Percentiles rank a stretch among this genome's conserved stretches.
Conservation (phyloP, 2,797 vertebrate genomes). For the Lates japonicus region DNA sequence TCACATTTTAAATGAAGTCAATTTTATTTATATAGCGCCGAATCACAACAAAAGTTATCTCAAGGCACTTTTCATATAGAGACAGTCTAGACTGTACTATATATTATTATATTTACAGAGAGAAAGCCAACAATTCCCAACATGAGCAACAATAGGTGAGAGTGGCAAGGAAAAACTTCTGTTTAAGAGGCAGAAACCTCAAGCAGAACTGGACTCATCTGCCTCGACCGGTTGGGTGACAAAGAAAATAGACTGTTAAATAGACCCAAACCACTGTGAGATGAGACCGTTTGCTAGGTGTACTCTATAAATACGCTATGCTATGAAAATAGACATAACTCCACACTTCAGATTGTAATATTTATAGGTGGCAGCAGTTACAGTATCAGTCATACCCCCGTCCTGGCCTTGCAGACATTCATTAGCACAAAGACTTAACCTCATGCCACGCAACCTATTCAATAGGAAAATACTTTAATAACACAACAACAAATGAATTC, state of each 20-base stretch:
- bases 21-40: too few species aligned
- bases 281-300: constrained; percentile 18
- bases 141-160: too few species aligned
- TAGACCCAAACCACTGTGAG: background rate
- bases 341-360: constrained; percentile 43
- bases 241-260: background rate
- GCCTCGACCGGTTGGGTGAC: too few species aligned
- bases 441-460: constrained; percentile 2
- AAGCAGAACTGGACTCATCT: too few species aligned
- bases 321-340: constrained; percentile 68
- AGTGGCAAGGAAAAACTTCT: too few species aligned
- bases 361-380: constrained; percentile 63
- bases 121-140: too few species aligned
- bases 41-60: too few species aligned
- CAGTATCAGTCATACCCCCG: constrained; percentile 30
- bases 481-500: constrained; percentile 44
- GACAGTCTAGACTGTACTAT: too few species aligned
- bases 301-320: constrained; percentile 46
- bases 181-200: too few species aligned
- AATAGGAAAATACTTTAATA: constrained; percentile 27
- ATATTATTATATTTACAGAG: too few species aligned
- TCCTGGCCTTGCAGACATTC: constrained; percentile 18
- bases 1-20: background rate
- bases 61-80: too few species aligned
- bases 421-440: constrained; percentile 14